Percentiles rank a stretch among this genome's conserved stretches.
These are phyloP conservation scores for Pyralis farinalis DNA, from an alignment of 2,888 invertebrate species.

Conservation along the genomic window DNA sequence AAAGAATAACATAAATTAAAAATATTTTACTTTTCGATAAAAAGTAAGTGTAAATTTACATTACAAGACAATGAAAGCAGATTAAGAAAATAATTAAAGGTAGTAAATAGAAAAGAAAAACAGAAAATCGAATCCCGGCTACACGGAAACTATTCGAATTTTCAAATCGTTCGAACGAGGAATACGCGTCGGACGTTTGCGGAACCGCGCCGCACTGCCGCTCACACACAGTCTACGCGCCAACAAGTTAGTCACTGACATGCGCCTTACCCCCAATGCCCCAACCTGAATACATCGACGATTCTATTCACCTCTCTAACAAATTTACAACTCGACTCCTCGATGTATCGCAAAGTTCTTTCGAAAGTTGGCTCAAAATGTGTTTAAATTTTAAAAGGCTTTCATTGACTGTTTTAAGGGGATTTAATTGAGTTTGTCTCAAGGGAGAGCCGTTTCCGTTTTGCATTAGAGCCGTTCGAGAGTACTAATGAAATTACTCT, in stretches of 20 bases:
- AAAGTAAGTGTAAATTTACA: too few relatives aligned
- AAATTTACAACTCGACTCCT: constrained; percentile 10
- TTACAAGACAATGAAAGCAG: too few relatives aligned
- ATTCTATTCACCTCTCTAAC: constrained; percentile 9
- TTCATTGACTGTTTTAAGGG: constrained; percentile 67
- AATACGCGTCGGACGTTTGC: constrained; percentile 48
- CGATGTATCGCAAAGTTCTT: constrained; percentile 18
- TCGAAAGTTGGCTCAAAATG: constrained; percentile 39
- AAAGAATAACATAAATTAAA: constrained; percentile 7
- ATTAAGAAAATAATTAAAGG: background rate
- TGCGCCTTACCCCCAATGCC: constrained; percentile 48
- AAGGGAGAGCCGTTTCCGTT: constrained; percentile 67
- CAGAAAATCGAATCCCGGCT: constrained; percentile 5
- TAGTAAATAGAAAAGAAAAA: background rate
- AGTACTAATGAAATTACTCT: constrained; percentile 67
- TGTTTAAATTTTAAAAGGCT: constrained; percentile 72
- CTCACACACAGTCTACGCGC: constrained; percentile 47
- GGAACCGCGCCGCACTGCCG: constrained; percentile 72
- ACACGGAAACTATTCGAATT: constrained; percentile 17
- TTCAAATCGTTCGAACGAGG: constrained; percentile 15
- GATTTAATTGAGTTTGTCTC: constrained; percentile 77
- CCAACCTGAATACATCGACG: constrained; percentile 10
- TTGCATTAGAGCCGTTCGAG: constrained; percentile 64
- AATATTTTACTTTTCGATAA: too few relatives aligned
- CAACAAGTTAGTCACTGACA: constrained; percentile 76